These are phyloP conservation scores for Aphidoletes aphidimyza DNA, from an alignment of 2,888 invertebrate genomes.

Conservation along the genomic window DNA sequence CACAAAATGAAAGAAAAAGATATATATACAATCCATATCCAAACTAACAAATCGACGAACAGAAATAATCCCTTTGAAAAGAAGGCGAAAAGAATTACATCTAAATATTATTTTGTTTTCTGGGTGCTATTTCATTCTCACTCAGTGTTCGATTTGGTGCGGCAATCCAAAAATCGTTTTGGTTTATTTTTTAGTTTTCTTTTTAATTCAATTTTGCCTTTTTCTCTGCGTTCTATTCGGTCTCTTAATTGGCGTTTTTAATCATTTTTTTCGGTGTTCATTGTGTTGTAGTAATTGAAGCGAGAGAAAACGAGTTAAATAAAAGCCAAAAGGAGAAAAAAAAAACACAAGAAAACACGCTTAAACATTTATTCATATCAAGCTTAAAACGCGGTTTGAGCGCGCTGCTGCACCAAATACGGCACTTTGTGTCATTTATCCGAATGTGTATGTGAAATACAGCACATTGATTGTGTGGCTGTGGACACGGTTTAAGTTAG, in stretches of 20 bases:
- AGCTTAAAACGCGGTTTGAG: slow-evolving; percentile 42
- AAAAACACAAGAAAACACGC: neutral
- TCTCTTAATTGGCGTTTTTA: slow-evolving; percentile 37
- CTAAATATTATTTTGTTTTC: neutral
- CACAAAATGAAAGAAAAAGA: neutral
- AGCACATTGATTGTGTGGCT: no score
- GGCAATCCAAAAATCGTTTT: neutral
- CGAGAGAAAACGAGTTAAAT: no score
- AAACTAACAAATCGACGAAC: neutral
- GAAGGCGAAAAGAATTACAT: no score
- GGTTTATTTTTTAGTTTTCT: no score
- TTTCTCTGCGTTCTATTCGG: neutral
- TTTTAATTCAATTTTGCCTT: slow-evolving; percentile 9
- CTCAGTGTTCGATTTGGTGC: neutral
- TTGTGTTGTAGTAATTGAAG: neutral
- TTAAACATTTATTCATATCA: slow-evolving; percentile 27
- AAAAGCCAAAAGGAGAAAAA: no score
- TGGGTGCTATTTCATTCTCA: neutral
- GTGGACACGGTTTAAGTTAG: no score
- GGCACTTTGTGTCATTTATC: slow-evolving; percentile 41
- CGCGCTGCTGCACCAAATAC: slow-evolving; percentile 30
- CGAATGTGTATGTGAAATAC: no score
- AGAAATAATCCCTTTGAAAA: slow-evolving; percentile 13
- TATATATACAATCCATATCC: no score
- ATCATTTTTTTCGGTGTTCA: neutral